Conservation (phyloP, 2,888 invertebrate genomes). For the Linyphia triangularis region DNA sequence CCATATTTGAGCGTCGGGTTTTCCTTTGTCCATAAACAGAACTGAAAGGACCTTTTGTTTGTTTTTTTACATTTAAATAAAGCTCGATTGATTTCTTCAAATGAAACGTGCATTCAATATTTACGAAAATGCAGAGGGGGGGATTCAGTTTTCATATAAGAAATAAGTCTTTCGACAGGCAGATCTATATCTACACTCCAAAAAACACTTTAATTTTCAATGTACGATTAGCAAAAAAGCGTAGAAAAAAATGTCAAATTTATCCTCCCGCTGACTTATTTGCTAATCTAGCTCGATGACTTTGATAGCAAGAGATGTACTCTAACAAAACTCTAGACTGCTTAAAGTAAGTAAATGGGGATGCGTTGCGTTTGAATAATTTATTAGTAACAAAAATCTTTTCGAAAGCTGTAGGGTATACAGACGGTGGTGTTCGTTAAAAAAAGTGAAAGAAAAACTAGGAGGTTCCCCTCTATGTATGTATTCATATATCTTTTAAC, state of each 20-base stretch:
- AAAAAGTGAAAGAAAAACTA: slow-evolving; percentile 61
- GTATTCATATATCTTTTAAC: slow-evolving; percentile 73
- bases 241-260: slow-evolving; percentile 39
- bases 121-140: slow-evolving; percentile 43
- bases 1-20: background rate
- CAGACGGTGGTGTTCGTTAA: slow-evolving; percentile 42
- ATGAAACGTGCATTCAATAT: slow-evolving; percentile 60
- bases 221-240: slow-evolving; percentile 63
- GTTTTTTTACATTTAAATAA: slow-evolving; percentile 54
- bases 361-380: slow-evolving; percentile 69
- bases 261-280: slow-evolving; percentile 57
- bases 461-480: slow-evolving; percentile 47
- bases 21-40: slow-evolving; percentile 2
- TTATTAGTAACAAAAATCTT: slow-evolving; percentile 72
- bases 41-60: no score
- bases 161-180: slow-evolving; percentile 22
- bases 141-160: slow-evolving; percentile 45
- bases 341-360: slow-evolving; percentile 68
- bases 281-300: slow-evolving; percentile 70
- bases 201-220: slow-evolving; percentile 66
- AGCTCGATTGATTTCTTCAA: slow-evolving; percentile 48
- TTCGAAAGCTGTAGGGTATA: slow-evolving; percentile 64
- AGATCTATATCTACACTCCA: slow-evolving; percentile 32
- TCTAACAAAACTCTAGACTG: slow-evolving; percentile 63
- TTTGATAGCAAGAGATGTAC: slow-evolving; percentile 65